phyloP scores from a whole-genome alignment of 1,140 invertebrate genomes.

The Mya arenaria region DNA sequence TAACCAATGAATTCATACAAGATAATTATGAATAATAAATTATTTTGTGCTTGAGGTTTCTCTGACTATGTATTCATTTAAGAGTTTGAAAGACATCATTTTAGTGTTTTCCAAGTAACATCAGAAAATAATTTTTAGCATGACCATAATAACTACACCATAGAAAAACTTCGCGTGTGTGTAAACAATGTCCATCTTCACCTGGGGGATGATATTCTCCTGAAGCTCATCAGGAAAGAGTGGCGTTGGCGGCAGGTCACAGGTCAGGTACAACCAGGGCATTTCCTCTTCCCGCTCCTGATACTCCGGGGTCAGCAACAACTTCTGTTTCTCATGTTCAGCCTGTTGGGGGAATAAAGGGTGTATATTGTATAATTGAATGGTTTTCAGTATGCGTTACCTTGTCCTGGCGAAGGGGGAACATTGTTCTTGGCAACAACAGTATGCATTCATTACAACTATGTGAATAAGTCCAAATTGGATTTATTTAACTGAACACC shows the following conservation, averaged over 20 bases:
- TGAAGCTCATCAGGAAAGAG: conserved; percentile 98
- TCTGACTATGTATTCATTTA: too few species aligned
- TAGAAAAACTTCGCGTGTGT: too few species aligned
- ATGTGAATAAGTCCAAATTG: neutral
- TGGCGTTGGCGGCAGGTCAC: conserved; percentile 97
- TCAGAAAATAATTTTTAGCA: too few species aligned
- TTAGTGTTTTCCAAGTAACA: too few species aligned
- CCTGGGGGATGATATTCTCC: conserved; percentile 99
- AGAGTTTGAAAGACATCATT: too few species aligned
- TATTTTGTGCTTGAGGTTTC: too few species aligned
- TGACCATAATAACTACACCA: too few species aligned
- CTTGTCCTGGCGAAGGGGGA: neutral
- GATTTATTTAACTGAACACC: neutral
- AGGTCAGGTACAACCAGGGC: conserved; percentile 97
- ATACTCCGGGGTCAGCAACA: conserved; percentile 93
- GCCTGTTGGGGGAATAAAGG: conserved; percentile 82
- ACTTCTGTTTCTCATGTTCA: conserved; percentile 91
- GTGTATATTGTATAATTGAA: neutral
- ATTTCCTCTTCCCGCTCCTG: conserved; percentile 92
- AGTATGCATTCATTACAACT: neutral
- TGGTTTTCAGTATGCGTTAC: neutral
- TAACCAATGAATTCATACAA: conserved; percentile 41
- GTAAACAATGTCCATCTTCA: too few species aligned
- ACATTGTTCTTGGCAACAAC: neutral
- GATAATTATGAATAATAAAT: too few species aligned